Percentiles rank a stretch among this genome's conserved stretches.
These are phyloP conservation scores for Cyprinus carpio DNA, from an alignment of 2,113 vertebrate species.

Conservation along the genomic window DNA sequence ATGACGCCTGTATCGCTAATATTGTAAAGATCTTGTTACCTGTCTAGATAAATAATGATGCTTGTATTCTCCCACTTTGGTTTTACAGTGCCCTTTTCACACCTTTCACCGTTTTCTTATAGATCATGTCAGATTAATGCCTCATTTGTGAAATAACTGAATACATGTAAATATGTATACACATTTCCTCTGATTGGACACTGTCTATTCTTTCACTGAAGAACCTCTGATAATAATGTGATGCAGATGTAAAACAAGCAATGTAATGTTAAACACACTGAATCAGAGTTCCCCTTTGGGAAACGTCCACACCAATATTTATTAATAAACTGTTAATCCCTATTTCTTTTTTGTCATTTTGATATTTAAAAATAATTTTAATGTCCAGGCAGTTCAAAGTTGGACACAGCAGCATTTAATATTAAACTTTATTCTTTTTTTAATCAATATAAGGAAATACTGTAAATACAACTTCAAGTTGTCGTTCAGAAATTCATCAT, in stretches of 20 bases:
- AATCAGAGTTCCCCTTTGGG: background rate
- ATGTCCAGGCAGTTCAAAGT: background rate
- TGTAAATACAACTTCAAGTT: background rate
- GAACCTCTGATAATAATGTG: background rate
- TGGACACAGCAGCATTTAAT: background rate
- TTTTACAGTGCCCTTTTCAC: background rate
- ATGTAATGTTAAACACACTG: background rate
- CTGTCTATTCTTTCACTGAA: background rate
- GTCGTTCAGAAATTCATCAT: background rate
- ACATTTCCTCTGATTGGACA: background rate
- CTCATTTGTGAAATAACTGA: background rate
- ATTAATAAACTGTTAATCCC: background rate
- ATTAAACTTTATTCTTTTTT: background rate
- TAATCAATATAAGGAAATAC: background rate
- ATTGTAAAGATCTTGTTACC: slow-evolving; percentile 44
- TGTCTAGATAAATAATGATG: background rate
- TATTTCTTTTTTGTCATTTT: background rate
- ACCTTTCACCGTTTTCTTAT: background rate
- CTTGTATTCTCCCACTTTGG: slow-evolving; percentile 46
- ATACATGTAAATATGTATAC: background rate
- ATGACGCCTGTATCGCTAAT: background rate
- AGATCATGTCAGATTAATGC: background rate
- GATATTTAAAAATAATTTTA: background rate
- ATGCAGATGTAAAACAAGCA: background rate
- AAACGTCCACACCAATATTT: slow-evolving; percentile 26